Base-by-base conservation (phyloP, 2,113 vertebrate genomes). In the Gymnobelideus leadbeateri region DNA sequence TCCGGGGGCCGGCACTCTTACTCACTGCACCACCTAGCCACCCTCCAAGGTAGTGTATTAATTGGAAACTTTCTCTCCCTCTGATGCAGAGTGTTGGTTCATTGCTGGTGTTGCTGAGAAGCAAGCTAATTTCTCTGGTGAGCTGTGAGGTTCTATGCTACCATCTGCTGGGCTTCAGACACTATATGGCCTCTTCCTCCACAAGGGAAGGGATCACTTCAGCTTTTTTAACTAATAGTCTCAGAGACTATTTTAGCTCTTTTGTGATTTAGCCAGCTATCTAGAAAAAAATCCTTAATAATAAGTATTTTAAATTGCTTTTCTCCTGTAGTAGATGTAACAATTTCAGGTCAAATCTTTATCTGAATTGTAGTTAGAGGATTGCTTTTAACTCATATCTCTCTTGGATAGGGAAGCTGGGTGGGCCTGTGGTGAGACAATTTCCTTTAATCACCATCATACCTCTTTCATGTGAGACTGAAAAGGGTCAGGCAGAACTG, bases 401-500 rank as follows among this genome's bases (percentile, higher is more conserved):
- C 26, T 68, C 61, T 68, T 37, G 31, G 61, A 37, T 68, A 37
- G 11, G 61, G 61, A 37, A 37, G 31, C 11, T 37, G 61, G 61
- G 28, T 31, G 10, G 11, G 37, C 31, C 57, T 68, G 8, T 2
- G 31, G 3, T 68, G 57, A 68, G 57, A 28, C 10, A 14, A 68
- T 68, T 68, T 68, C 28, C 28, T 57, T 57, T 8, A 57, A 26
- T 57, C 26, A 8, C 55, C 25, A 57, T 57, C 25, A 57, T 26
- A 57, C 25, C 21, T 54, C 21, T 57, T 99, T 98, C 7, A 57
- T 91, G 7, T 55, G 54, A 55, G 23, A 55, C 3, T 52, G 52
- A 52, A 52, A 52, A 52, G 16, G 16, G 52, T 19, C 16, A 21
- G 52, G 52, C 19, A 21, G 16, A 52, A 52, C 16, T 7, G 24